Evolutionary conservation across 2,888 invertebrate species (phyloP).

Genomic region (Trisateles emortualis): DNA sequence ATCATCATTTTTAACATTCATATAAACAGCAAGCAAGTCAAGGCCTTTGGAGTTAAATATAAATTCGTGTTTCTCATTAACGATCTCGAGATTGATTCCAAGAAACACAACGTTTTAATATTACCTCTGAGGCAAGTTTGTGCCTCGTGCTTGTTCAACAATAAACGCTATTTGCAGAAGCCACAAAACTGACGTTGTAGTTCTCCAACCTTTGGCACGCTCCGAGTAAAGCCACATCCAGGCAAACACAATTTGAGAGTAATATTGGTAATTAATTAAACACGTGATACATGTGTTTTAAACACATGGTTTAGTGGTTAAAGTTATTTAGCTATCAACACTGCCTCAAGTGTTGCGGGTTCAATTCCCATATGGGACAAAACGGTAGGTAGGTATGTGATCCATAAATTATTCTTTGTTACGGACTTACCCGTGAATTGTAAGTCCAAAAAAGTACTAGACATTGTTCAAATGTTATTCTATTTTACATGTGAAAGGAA

Average conservation of each 20-base stretch:
- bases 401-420: too few species aligned
- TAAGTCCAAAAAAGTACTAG: background rate
- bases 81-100: constrained; percentile 44
- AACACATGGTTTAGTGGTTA: too few species aligned
- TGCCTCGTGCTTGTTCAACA: constrained; percentile 50
- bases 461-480: background rate
- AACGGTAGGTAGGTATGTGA: too few species aligned
- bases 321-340: too few species aligned
- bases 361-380: too few species aligned
- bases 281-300: constrained; percentile 9
- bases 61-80: constrained; percentile 20
- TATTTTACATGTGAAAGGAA: constrained; percentile 1
- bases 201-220: constrained; percentile 47
- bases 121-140: constrained; percentile 49
- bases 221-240: constrained; percentile 53
- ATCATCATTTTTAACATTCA: background rate
- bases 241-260: constrained; percentile 21
- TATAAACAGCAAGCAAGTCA: constrained; percentile 8
- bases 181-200: constrained; percentile 65
- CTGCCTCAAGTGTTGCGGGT: too few species aligned
- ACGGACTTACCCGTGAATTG: too few species aligned
- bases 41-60: constrained; percentile 19
- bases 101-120: constrained; percentile 54
- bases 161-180: constrained; percentile 77
- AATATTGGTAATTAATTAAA: constrained; percentile 37